Evolutionary conservation across 2,797 vertebrate species (phyloP), one percentile per base, ranked within the genome.

Genomic region (Telmatherina bonti): DNA sequence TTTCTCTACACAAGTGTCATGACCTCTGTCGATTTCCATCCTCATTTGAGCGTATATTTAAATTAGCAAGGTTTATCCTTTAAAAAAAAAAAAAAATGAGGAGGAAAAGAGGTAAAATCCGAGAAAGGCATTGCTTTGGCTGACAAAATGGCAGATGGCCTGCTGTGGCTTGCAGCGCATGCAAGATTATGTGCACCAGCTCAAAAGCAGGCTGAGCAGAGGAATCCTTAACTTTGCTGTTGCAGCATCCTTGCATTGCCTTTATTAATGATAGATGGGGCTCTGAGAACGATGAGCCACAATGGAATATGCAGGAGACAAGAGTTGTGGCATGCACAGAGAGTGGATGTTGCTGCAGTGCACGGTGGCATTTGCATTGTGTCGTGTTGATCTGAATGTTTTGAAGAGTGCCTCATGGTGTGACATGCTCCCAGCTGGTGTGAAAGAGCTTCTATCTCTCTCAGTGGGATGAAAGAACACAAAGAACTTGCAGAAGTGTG

Each of bases 141-240:
- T 77, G 87, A 87, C 92, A 93, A 94, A 91, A 93, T 94, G 92
- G 91, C 91, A 91, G 89, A 85, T 84, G 81, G 73, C 63, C 26
- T 69, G 65, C 58, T 63, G 75, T 29, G 30, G 61, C 18, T 74
- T 76, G 76, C 70, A 74, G 64, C 7, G 74, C 76, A 79, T 56
- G 77, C 72, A 76, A 55, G 61, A 82, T 76, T 26, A 61, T 74
- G 75, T 79, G 71, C 69, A 59, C 53, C 69, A 62, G 74, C 75
- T 66, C 31, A 30, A 18, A 51, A 22, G 55, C 43, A 79, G 55
- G 52, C 43, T 73, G 51, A 63, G 45, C 67, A 30, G 56, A 1
- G 1, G 60, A 72, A 29, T 74, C 67, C 61, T 78, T 38, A 83
- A 85, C 77, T 85, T 82, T 80, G 58, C 78, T 15, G 38, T 52